Evolutionary conservation across 2,888 invertebrate genomes (phyloP).

Genomic region (Rhagophthalmus giganteus): DNA sequence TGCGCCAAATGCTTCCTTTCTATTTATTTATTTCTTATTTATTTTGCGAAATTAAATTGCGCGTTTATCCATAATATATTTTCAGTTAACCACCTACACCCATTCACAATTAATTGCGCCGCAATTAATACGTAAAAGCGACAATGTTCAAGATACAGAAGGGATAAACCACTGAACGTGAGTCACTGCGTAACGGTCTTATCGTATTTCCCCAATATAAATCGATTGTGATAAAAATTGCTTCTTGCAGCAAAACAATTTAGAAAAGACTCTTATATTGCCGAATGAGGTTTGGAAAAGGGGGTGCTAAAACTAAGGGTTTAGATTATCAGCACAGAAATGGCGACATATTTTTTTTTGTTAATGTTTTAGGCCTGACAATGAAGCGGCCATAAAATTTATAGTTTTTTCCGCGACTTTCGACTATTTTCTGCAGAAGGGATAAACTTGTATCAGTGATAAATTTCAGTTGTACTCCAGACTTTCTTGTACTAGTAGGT

Average conservation of each 20-base stretch:
- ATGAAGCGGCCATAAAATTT: constrained; percentile 41
- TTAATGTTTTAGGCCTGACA: constrained; percentile 44
- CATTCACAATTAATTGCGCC: no score
- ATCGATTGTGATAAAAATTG: neutral
- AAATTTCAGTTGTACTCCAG: constrained; percentile 20
- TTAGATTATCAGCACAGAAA: constrained; percentile 40
- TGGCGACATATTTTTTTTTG: constrained; percentile 43
- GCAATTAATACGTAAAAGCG: no score
- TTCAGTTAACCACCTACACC: no score
- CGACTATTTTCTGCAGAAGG: constrained; percentile 37
- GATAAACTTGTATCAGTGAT: constrained; percentile 17
- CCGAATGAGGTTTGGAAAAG: constrained; percentile 1
- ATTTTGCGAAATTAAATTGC: no score
- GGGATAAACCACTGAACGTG: no score
- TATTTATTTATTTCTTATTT: no score
- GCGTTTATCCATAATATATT: no score
- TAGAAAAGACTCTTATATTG: constrained; percentile 7
- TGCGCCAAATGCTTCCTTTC: no score
- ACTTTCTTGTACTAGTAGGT: constrained; percentile 12
- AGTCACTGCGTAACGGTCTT: no score
- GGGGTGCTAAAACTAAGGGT: constrained; percentile 15
- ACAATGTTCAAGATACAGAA: no score
- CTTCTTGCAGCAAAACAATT: neutral
- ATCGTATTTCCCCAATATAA: neutral
- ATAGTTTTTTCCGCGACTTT: constrained; percentile 41